phyloP scores from a whole-genome alignment of 2,797 vertebrate genomes.

The Gallinago solitaria region DNA sequence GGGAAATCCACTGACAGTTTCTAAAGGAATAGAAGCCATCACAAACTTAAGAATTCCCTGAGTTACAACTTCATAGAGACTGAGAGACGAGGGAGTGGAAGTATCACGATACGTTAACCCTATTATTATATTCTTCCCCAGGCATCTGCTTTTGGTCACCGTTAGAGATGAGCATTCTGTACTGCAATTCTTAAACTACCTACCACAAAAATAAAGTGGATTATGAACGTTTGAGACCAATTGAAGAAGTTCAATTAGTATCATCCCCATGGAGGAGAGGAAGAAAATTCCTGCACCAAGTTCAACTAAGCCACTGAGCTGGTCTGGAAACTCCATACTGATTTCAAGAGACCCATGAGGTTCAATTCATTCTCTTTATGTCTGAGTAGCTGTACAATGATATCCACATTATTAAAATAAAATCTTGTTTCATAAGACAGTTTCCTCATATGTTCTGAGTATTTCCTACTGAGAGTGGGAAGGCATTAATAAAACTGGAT shows the following conservation, averaged over 20 bases:
- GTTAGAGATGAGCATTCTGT: background rate
- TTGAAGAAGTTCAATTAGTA: slow-evolving; percentile 1
- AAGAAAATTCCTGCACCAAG: background rate
- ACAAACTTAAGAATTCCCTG: background rate
- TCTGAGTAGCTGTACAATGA: slow-evolving; percentile 47
- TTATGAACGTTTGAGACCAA: background rate
- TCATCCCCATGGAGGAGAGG: background rate
- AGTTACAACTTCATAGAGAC: background rate
- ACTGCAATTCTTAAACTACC: background rate
- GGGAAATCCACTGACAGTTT: background rate
- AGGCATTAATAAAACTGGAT: slow-evolving; percentile 59
- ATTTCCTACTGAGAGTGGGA: slow-evolving; percentile 53
- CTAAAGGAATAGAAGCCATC: background rate
- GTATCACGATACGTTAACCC: background rate
- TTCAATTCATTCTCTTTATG: slow-evolving; percentile 38
- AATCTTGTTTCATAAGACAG: slow-evolving; percentile 47
- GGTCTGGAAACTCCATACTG: slow-evolving; percentile 36
- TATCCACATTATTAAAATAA: slow-evolving; percentile 56
- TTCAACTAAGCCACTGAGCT: slow-evolving; percentile 20
- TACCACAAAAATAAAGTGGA: background rate
- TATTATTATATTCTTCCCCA: background rate
- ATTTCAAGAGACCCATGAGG: slow-evolving; percentile 44
- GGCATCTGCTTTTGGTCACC: slow-evolving; percentile 7
- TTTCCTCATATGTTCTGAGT: slow-evolving; percentile 40
- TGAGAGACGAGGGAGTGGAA: background rate